Base-by-base conservation (phyloP, 2,888 invertebrate species). In the Heliconius aoede region DNA sequence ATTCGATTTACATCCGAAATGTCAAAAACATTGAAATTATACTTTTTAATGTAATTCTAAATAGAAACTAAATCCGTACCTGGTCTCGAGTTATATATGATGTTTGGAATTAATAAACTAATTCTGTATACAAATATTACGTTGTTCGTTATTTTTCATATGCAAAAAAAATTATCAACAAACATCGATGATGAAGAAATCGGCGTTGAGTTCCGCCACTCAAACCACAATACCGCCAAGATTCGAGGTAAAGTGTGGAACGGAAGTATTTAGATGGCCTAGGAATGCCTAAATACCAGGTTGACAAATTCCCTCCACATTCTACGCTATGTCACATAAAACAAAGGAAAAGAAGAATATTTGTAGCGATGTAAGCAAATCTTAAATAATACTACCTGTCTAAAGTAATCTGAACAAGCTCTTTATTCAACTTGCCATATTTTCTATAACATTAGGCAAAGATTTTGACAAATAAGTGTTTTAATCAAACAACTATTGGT, bases 101-200 rank as follows among this genome's bases (percentile, higher is more conserved):
- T 30, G n/a, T 69, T 69, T 26, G n/a, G 30, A n/a, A 55, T 55
- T n/a, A 69, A 51, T 69, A 69, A 69, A 69, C 1, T 69, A 69
- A 55, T 69, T 55, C 55, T 69, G 28, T n/a, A 69, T 30, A 69
- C 30, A 24, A 21, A 13, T 30, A 30, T 65, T 68, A 26, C 32
- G 9, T 30, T 69, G 55, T 69, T 32, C 21, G 55, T 30, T 32
- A 55, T 69, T 69, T 55, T n/a, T 28, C 13, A 51, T 55, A 28
- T 60, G n/a, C 4, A 55, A 55, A n/a, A n/a, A 55, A 11, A 21
- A 21, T 55, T 9, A 55, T n/a, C n/a, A 21, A 51, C 18, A 5
- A 21, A 51, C 40, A 15, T 40, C 46, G 7, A 21, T 18, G 18
- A 2, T 18, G 46, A 46, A 46, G 8, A 46, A 5, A 3, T 7